Percentiles rank a stretch among this genome's conserved stretches.
phyloP scores from a whole-genome alignment of 2,888 invertebrate species.

The Torymus auratus region DNA sequence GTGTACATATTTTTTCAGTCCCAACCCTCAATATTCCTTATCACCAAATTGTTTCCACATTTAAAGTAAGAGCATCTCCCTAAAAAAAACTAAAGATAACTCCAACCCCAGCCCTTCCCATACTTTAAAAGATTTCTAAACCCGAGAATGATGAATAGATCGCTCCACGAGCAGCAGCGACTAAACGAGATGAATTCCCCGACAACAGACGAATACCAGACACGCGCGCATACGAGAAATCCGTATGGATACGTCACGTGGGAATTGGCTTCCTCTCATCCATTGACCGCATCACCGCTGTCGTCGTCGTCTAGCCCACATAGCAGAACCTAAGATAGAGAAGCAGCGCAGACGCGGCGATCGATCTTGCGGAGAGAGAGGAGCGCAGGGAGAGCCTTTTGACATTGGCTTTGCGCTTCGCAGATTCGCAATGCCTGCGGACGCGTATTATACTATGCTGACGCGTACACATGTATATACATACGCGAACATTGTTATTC shows the following conservation, averaged over 20 bases:
- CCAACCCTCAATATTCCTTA: too few species aligned
- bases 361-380: constrained; percentile 37
- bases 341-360: constrained; percentile 10
- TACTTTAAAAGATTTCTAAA: too few species aligned
- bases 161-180: too few species aligned
- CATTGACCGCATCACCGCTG: constrained; percentile 8
- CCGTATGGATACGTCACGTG: constrained; percentile 14
- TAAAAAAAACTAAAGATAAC: too few species aligned
- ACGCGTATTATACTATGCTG: constrained; percentile 35
- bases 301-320: too few species aligned
- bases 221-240: constrained; percentile 11
- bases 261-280: constrained; percentile 29
- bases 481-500: constrained; percentile 17
- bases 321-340: too few species aligned
- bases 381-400: constrained; percentile 8
- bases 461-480: background rate
- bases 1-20: too few species aligned
- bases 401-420: constrained; percentile 51
- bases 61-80: too few species aligned
- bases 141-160: too few species aligned
- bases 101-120: too few species aligned
- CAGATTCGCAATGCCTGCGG: constrained; percentile 38
- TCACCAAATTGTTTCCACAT: too few species aligned
- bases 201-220: background rate
- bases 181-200: too few species aligned